phyloP scores from a whole-genome alignment of 2,888 invertebrate species.

The Torymus texanus region DNA sequence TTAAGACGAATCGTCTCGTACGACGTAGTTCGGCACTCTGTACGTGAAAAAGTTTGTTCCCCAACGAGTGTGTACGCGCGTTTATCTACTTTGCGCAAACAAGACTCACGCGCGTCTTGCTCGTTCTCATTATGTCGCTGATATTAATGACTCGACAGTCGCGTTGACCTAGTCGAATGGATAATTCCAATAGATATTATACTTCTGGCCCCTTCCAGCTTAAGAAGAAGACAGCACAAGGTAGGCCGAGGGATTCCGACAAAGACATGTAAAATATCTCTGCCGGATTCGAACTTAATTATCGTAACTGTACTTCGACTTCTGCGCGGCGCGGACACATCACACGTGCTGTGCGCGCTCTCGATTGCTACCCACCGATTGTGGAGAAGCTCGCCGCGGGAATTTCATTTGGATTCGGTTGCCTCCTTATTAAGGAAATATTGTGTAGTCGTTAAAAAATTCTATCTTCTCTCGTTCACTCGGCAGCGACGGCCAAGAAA shows the following conservation, averaged over 20 bases:
- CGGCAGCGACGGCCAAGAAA: neutral
- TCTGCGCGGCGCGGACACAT: neutral
- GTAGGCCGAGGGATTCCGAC: conserved; percentile 40
- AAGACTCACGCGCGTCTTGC: neutral
- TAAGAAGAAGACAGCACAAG: conserved; percentile 22
- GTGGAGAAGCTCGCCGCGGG: conserved; percentile 16
- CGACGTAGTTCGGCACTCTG: no score
- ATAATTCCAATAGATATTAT: conserved; percentile 41
- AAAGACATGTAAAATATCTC: conserved; percentile 49
- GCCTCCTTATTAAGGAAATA: conserved; percentile 51
- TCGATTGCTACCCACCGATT: conserved; percentile 42
- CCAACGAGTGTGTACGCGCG: no score
- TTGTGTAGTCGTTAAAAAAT: conserved; percentile 48
- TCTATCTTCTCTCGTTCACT: conserved; percentile 35
- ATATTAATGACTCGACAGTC: conserved; percentile 22
- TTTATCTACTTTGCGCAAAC: no score
- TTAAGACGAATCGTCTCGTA: no score
- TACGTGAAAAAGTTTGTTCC: no score
- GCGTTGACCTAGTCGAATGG: neutral
- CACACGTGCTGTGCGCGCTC: neutral
- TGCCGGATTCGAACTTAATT: conserved; percentile 44
- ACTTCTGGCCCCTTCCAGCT: conserved; percentile 6
- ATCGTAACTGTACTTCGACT: conserved; percentile 50
- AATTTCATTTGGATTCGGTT: conserved; percentile 50
- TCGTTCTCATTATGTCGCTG: conserved; percentile 5